Evolutionary conservation across 2,797 vertebrate genomes (phyloP), one percentile per base, ranked within the genome.

Genomic region (Ctenochaetus hawaiiensis): DNA sequence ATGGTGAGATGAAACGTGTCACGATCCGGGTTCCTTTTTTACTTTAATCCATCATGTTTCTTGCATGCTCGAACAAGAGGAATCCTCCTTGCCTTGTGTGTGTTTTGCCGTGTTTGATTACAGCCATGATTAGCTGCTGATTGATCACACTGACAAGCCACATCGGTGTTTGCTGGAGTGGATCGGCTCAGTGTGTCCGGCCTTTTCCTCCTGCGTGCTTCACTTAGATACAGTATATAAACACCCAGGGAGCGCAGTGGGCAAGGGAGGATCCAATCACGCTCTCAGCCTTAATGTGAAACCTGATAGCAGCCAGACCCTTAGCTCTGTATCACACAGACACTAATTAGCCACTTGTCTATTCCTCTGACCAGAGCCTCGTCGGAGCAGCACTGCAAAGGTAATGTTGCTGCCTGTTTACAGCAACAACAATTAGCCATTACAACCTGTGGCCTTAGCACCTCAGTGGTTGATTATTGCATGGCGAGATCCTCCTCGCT

Each of bases 71-170:
- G 57, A 52, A 16, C 52, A 9, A 63, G 18, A 52, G 39, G 26
- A 51, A 75, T 72, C 49, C n/a, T 4, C 30, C 17, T 47, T 23
- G 26, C 67, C 41, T 54, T 30, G 57, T 56, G 78, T 82, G 83
- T 67, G 47, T 84, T 84, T 85, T 67, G 30, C 67, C 0, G 20
- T 30, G 58, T 83, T 60, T 67, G 76, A 91, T 88, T 89, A 80
- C 76, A 77, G 11, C 75, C 61, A 17, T 74, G 86, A 85, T 91
- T 90, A 88, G 76, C 86, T 48, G 57, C 60, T 90, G 89, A 92
- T 90, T 89, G 90, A 92, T 93, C 82, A 84, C 82, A 62, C 69
- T 84, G 90, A 92, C 87, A 75, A 78, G 66, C 61, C 65, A 52
- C 84, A 89, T 89, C 84, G 70, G 75, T 74, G 85, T 82, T 78